Evolutionary conservation across 2,113 vertebrate species (phyloP).

Genomic region (Zosterops hypoxanthus): DNA sequence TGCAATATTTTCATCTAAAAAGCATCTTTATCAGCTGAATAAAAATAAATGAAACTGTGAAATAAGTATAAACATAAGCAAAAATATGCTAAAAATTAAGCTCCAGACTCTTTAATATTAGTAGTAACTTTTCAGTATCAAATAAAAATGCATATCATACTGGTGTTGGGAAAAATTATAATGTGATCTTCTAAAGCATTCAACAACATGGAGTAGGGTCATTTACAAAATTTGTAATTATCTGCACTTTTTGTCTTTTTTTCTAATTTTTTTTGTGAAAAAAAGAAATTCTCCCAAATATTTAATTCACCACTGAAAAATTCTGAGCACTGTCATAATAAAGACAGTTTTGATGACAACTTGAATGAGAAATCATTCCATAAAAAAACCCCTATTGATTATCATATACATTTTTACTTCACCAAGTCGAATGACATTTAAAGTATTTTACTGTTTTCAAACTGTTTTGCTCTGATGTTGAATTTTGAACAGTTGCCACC

Average conservation of each 20-base stretch:
- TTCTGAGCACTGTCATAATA: neutral
- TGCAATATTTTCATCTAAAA: neutral
- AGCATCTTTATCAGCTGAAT: neutral
- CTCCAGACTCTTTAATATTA: neutral
- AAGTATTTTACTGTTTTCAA: neutral
- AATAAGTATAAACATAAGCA: neutral
- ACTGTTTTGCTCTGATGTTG: neutral
- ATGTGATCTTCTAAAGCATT: neutral
- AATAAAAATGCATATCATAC: neutral
- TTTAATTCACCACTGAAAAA: neutral
- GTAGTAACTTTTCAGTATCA: neutral
- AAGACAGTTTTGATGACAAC: neutral
- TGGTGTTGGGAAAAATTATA: accelerated
- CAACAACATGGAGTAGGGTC: neutral
- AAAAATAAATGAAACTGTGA: neutral
- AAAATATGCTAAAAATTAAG: neutral
- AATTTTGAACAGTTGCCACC: neutral
- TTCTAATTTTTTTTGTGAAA: neutral
- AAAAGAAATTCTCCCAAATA: neutral
- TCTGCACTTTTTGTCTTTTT: neutral
- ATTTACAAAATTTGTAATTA: neutral
- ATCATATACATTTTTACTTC: neutral
- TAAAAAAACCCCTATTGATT: neutral
- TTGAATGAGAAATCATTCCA: neutral
- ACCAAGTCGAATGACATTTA: neutral